A percentile compares a stretch with the other conserved stretches of the same genome.
Conservation (phyloP, 2,888 invertebrate genomes). For the Clivina fossor region DNA sequence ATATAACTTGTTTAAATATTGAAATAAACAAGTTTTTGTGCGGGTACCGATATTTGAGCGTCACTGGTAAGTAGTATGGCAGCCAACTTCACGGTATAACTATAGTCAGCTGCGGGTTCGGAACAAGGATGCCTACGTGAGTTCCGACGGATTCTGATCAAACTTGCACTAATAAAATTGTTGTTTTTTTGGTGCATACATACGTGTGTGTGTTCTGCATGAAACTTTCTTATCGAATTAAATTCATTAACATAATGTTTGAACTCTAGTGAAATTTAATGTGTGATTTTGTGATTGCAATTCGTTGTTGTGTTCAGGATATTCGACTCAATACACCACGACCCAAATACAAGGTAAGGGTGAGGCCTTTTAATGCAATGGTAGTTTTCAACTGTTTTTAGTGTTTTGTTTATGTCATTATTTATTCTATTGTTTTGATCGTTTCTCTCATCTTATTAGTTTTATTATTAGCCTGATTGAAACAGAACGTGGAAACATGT, state of each 20-base stretch:
- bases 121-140: slow-evolving; percentile 32
- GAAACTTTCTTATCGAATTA: slow-evolving; percentile 4
- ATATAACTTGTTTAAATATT: too few relatives aligned
- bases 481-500: too few relatives aligned
- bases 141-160: slow-evolving; percentile 29
- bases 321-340: slow-evolving; percentile 30
- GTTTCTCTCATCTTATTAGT: too few relatives aligned
- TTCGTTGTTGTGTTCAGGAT: slow-evolving; percentile 28
- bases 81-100: slow-evolving; percentile 30
- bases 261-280: slow-evolving; percentile 21
- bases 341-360: slow-evolving; percentile 34
- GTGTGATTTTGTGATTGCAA: slow-evolving; percentile 24
- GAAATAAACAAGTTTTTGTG: too few relatives aligned
- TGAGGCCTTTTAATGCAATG: slow-evolving; percentile 31
- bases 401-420: slow-evolving; percentile 10
- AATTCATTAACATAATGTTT: slow-evolving; percentile 14
- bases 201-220: slow-evolving; percentile 5
- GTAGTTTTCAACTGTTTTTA: slow-evolving; percentile 26
- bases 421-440: too few relatives aligned
- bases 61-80: slow-evolving; percentile 24
- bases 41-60: not conserved
- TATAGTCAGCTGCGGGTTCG: slow-evolving; percentile 34
- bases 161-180: slow-evolving; percentile 14
- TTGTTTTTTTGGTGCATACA: slow-evolving; percentile 25
- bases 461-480: too few relatives aligned